Percentiles rank a stretch among this genome's conserved stretches.
phyloP scores from a whole-genome alignment of 1,140 invertebrate species.

The Monochamus saltuarius region DNA sequence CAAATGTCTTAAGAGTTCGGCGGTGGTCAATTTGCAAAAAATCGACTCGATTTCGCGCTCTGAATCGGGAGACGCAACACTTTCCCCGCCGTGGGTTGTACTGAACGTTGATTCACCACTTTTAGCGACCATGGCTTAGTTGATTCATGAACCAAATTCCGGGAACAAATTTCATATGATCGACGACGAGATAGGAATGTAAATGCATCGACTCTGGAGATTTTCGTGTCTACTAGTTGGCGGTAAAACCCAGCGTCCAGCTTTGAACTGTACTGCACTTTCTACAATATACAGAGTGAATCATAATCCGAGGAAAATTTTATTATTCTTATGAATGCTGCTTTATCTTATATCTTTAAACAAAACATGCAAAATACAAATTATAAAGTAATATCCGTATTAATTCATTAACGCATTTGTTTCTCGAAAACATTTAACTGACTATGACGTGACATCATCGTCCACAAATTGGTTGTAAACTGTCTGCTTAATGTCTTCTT shows the following conservation, averaged over 20 bases:
- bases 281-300: too few species aligned
- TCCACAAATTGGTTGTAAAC: too few species aligned
- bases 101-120: constrained; percentile 29
- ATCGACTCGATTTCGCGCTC: constrained; percentile 8
- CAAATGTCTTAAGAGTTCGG: constrained; percentile 31
- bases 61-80: constrained; percentile 1
- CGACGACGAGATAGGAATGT: constrained; percentile 10
- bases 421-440: too few species aligned
- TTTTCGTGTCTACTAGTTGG: constrained; percentile 13
- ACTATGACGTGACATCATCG: too few species aligned
- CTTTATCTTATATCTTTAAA: too few species aligned
- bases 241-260: constrained; percentile 21
- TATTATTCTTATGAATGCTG: too few species aligned
- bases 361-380: too few species aligned
- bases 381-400: too few species aligned
- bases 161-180: constrained; percentile 20
- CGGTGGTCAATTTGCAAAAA: constrained; percentile 26
- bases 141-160: constrained; percentile 31
- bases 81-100: background rate
- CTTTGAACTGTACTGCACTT: background rate
- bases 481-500: too few species aligned
- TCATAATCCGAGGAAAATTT: too few species aligned
- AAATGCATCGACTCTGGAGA: constrained; percentile 8
- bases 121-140: constrained; percentile 27
- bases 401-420: too few species aligned